Base-by-base conservation (phyloP, 2,797 vertebrate species). In the Calcarius lapponicus region DNA sequence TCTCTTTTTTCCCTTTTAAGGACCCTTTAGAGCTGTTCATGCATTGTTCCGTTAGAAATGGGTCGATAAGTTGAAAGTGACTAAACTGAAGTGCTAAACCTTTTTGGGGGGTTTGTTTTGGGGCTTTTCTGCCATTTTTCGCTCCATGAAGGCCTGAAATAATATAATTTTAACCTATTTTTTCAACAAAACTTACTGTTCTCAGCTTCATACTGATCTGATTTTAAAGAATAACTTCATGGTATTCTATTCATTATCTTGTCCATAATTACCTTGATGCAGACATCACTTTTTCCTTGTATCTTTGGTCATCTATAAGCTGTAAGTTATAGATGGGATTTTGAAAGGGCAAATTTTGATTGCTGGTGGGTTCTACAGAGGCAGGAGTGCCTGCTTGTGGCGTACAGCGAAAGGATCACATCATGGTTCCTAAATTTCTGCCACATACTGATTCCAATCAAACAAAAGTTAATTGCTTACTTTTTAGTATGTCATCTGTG, bases 1-100 rank as follows among this genome's bases (percentile, higher is more conserved):
- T 83, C 90, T 80, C 22, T 16, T 56, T 80, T 95, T 89, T 80
- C 38, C 72, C 72, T 76, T 93, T 87, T 93, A 92, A 88, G 84
- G 60, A 76, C 12, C 19, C 38, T 86, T 87, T 29, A 65, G 53
- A 74, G 42, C 17, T 58, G 17, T 89, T 91, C 32, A 76, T 9
- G 53, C 24, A 14, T 64, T 57, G 34, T 53, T 82, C 22, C 64
- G 76, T 79, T 51, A 87, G 29, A 58, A 51, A 26, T 84, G 32
- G 20, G 22, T 70, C 0, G 20, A 53, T 36, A 89, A 85, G 15
- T 71, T 73, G 29, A 56, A 87, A 70, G n/a, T 82, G 51, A 60
- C 22, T 89, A 21, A 81, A 62, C 21, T 36, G 50, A 70, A 61
- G 21, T 40, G 21, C 62, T 87, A 24, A 76, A 64, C 7, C 2